Evolutionary conservation across 2,797 vertebrate species (phyloP), one percentile per base, ranked within the genome.

Genomic region (Mus caroli): DNA sequence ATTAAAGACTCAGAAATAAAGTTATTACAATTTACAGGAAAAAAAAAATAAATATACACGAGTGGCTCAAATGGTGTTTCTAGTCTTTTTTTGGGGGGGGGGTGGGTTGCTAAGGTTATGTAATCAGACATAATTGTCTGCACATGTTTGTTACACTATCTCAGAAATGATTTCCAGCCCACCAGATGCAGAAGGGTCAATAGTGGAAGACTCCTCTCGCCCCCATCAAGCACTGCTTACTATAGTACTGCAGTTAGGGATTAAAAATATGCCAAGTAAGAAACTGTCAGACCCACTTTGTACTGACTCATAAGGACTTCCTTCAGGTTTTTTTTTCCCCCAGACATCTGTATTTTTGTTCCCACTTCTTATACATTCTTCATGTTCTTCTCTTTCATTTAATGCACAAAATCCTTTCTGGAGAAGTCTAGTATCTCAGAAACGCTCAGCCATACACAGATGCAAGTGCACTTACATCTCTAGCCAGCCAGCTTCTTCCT

Each of bases 81-180:
- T 96, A 98, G 97, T 8, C 0, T 92, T 97, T 97, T 98, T 96
- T 97, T 62, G 17, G 3, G 54, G 15, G 54, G 3, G 4, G 6
- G 67, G n/a, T n/a, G n/a, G n/a, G n/a, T n/a, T 93, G 95, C 97
- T 0, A 69, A 97, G 96, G 97, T 98, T 97, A 98, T 97, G 97
- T 96, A 97, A 98, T 97, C 98, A 98, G 98, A 98, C 96, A 96
- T 98, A 98, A 99, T 97, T 97, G 97, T 98, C 98, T 97, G 97
- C 98, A 98, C 96, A 98, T 98, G 98, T 98, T 98, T 97, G 98
- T 98, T 97, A 96, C 95, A 98, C 97, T 97, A 96, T 96, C 97
- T 97, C 98, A 98, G 97, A 98, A 98, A 98, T 94, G 97, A 97
- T 96, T 98, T 96, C 97, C 98, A 98, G 97, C 94, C 94, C 96